phyloP scores from a whole-genome alignment of 2,888 invertebrate genomes.

The Lymantria monacha region DNA sequence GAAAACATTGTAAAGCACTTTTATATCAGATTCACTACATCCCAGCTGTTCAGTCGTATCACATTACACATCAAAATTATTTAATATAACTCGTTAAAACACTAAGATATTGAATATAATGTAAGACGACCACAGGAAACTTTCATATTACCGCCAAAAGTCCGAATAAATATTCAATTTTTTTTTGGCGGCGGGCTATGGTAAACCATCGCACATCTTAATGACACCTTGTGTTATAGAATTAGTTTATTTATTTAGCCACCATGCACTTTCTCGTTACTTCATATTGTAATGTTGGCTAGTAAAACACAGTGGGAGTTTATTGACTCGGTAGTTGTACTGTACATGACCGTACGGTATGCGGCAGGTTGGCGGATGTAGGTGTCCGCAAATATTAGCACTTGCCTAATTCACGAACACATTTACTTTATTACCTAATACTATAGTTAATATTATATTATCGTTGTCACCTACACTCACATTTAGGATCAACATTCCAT shows the following conservation, averaged over 20 bases:
- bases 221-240: no score
- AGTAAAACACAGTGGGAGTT: constrained; percentile 54
- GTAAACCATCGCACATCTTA: no score
- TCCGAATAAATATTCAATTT: no score
- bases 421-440: constrained; percentile 69
- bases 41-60: no score
- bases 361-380: constrained; percentile 72
- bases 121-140: no score
- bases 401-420: constrained; percentile 65
- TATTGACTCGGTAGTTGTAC: constrained; percentile 56
- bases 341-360: constrained; percentile 39
- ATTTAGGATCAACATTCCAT: constrained; percentile 44
- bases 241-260: constrained; percentile 18
- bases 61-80: no score
- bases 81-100: no score
- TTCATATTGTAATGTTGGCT: background rate
- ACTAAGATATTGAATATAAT: no score
- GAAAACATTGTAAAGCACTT: no score
- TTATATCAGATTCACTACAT: no score
- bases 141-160: no score
- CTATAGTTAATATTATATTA: constrained; percentile 47
- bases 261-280: constrained; percentile 27
- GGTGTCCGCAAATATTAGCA: constrained; percentile 78
- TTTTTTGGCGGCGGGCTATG: no score
- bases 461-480: constrained; percentile 49